Percentiles rank a stretch among this genome's conserved stretches.
Evolutionary conservation across 2,888 invertebrate species (phyloP).

Genomic region (Acrobeloides nanus): DNA sequence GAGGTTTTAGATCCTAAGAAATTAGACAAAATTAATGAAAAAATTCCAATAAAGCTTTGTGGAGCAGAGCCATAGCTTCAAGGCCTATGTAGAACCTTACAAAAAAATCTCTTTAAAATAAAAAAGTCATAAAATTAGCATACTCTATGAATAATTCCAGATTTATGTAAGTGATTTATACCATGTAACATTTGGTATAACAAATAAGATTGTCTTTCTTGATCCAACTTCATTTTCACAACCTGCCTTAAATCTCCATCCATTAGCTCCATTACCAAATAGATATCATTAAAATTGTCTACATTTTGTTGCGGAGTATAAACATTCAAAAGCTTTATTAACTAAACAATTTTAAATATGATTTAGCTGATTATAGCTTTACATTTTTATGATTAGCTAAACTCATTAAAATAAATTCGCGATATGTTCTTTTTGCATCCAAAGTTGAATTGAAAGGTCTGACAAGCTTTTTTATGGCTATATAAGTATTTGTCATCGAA

Average conservation of each 20-base stretch:
- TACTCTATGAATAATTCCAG: conserved; percentile 63
- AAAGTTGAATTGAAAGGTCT: conserved; percentile 99
- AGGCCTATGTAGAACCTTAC: too few relatives aligned
- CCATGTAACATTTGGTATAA: conserved; percentile 99
- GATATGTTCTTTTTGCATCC: conserved; percentile 95
- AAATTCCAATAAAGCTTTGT: too few relatives aligned
- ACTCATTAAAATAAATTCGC: conserved; percentile 99
- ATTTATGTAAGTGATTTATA: conserved; percentile 96
- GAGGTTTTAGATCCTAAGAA: too few relatives aligned
- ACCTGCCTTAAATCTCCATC: conserved; percentile 96
- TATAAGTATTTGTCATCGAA: conserved; percentile 80
- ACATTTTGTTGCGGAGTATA: conserved; percentile 95
- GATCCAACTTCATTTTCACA: conserved; percentile 99
- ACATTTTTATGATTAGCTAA: conserved; percentile 99
- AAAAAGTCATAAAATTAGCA: too few relatives aligned
- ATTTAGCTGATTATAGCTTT: too few relatives aligned
- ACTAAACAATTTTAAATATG: too few relatives aligned
- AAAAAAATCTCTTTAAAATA: too few relatives aligned
- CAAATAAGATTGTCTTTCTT: conserved; percentile 97
- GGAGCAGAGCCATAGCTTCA: too few relatives aligned
- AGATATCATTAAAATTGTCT: conserved; percentile 89
- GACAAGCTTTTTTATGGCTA: conserved; percentile 97
- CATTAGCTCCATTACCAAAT: conserved; percentile 65
- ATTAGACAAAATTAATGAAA: too few relatives aligned
- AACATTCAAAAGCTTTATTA: conserved; percentile 94